A percentile compares a stretch with the other conserved stretches of the same genome.
Conservation (phyloP, 2,888 invertebrate genomes). For the Empis livida region DNA sequence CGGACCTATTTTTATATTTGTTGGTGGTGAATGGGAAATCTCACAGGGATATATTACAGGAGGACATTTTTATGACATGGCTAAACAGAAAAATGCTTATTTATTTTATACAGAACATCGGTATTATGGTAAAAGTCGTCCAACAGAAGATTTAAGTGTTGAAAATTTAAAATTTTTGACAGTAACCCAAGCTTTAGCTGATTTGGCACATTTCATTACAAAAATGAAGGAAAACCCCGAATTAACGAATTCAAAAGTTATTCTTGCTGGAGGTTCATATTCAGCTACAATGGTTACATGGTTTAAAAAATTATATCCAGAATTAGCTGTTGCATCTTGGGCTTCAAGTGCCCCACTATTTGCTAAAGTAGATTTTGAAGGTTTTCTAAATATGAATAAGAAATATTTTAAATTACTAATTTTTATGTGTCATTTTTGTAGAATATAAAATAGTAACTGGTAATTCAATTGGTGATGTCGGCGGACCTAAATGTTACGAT, state of each 20-base stretch:
- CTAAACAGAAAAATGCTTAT: conserved; percentile 40
- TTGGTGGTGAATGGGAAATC: conserved; percentile 59
- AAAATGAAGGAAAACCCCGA: conserved; percentile 33
- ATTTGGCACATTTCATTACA: conserved; percentile 49
- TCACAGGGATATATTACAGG: conserved; percentile 39
- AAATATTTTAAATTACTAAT: neutral
- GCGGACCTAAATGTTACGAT: conserved; percentile 26
- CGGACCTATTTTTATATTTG: conserved; percentile 46
- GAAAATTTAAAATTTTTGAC: conserved; percentile 47
- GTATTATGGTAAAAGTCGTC: conserved; percentile 63
- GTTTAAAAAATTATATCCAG: conserved; percentile 52
- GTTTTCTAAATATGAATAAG: conserved; percentile 14
- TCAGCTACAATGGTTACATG: conserved; percentile 55
- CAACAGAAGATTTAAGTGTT: conserved; percentile 45
- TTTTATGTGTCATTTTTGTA: conserved; percentile 9
- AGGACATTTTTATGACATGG: conserved; percentile 49
- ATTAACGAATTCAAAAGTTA: conserved; percentile 31
- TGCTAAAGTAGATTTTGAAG: conserved; percentile 47
- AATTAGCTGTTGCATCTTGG: conserved; percentile 44
- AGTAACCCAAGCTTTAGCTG: conserved; percentile 52
- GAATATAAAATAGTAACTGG: conserved; percentile 34
- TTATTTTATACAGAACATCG: conserved; percentile 65
- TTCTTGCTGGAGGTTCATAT: conserved; percentile 53
- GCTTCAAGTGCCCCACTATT: conserved; percentile 53
- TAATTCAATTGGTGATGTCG: conserved; percentile 24